Evolutionary conservation across 2,113 vertebrate genomes (phyloP).

Genomic region (Pica pica): DNA sequence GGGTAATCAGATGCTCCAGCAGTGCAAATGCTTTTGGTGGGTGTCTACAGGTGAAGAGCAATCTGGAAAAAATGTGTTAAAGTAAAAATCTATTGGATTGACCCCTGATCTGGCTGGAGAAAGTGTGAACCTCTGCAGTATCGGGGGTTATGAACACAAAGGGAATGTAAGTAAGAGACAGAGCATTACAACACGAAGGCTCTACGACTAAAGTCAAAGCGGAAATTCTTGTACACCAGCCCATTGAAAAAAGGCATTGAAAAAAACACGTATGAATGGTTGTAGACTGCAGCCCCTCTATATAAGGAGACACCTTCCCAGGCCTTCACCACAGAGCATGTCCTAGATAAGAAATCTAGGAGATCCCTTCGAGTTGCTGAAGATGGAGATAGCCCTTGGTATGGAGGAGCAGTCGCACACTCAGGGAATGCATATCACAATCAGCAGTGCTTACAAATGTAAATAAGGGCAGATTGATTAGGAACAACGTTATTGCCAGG

Average conservation of each 20-base stretch:
- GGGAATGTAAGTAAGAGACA: background rate
- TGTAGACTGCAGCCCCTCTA: background rate
- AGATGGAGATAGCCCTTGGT: constrained; percentile 27
- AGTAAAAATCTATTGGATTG: background rate
- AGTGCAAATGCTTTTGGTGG: background rate
- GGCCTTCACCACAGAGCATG: background rate
- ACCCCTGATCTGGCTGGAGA: background rate
- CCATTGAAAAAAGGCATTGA: background rate
- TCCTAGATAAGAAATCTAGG: background rate
- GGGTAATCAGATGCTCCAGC: background rate
- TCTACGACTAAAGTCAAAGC: background rate
- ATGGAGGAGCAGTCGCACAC: constrained; percentile 14
- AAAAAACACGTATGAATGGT: background rate
- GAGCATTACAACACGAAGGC: background rate
- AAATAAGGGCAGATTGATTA: constrained; percentile 78
- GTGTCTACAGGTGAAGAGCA: background rate
- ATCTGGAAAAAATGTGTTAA: background rate
- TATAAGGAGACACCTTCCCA: background rate
- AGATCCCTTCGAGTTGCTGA: background rate
- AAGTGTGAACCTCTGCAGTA: background rate
- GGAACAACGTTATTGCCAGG: constrained; percentile 69
- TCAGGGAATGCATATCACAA: constrained; percentile 68
- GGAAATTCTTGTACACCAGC: background rate
- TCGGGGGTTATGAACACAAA: background rate
- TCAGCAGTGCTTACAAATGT: constrained; percentile 73